A percentile compares a stretch with the other conserved stretches of the same genome.
Conservation (phyloP, 2,113 vertebrate species). For the Barnardius zonarius region DNA sequence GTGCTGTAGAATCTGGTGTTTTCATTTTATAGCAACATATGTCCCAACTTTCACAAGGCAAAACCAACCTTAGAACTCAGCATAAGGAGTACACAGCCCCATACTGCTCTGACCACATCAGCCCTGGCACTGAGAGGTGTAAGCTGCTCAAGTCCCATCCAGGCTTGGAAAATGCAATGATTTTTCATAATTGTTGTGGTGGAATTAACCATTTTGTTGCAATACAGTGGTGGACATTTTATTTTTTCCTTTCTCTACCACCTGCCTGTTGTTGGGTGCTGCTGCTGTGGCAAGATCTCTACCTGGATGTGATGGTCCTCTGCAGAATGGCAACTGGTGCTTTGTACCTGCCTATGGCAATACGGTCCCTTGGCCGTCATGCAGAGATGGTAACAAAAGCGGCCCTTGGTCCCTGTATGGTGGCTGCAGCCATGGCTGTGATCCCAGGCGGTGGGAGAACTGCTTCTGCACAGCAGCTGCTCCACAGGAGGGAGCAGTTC, state of each 20-base stretch:
- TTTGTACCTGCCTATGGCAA: background rate
- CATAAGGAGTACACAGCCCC: background rate
- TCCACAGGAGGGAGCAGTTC: slow-evolving; percentile 62
- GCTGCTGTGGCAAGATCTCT: background rate
- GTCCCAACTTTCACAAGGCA: background rate
- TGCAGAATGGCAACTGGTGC: background rate
- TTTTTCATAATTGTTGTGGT: background rate
- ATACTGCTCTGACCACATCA: background rate
- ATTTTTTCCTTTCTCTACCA: background rate
- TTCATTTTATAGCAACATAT: background rate
- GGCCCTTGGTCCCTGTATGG: background rate
- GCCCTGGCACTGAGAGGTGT: background rate
- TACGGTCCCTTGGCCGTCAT: fast-evolving
- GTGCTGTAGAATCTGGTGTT: background rate
- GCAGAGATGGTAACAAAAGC: background rate
- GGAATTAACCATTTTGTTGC: background rate
- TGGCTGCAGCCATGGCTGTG: background rate
- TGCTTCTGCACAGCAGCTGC: slow-evolving; percentile 26
- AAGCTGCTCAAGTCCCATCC: background rate
- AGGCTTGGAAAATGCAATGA: background rate
- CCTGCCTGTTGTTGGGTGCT: background rate
- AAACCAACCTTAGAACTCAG: background rate
- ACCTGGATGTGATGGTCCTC: fast-evolving
- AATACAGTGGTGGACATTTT: background rate
- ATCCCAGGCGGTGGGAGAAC: background rate